Conservation (phyloP, 2,797 vertebrate species). For the Petrocephalus sullivani region DNA sequence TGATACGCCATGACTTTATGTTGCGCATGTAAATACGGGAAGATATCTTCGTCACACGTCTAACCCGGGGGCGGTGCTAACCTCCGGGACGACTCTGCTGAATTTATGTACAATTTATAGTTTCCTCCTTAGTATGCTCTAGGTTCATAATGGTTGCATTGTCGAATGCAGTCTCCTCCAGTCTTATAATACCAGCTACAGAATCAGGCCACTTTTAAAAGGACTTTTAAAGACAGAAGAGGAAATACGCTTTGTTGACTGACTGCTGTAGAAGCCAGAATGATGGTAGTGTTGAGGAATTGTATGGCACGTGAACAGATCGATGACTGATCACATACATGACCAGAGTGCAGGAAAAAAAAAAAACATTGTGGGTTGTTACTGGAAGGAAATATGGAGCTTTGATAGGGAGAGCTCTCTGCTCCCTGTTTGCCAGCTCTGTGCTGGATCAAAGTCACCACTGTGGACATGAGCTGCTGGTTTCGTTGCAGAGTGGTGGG, state of each 20-base stretch:
- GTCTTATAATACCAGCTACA: background rate
- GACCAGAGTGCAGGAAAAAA: constrained; percentile 27
- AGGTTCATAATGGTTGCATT: background rate
- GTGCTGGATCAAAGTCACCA: constrained; percentile 52
- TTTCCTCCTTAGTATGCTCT: background rate
- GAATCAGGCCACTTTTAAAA: background rate
- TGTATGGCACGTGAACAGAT: background rate
- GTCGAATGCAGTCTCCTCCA: background rate
- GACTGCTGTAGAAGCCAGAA: background rate
- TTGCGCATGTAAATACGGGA: background rate
- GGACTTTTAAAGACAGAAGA: background rate
- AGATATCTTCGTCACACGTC: background rate
- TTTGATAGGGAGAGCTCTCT: constrained; percentile 40
- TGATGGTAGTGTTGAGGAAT: background rate
- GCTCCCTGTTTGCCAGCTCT: constrained; percentile 26
- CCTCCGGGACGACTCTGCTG: background rate
- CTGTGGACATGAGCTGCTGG: constrained; percentile 38
- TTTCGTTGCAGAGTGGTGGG: constrained; percentile 9
- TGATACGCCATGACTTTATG: background rate
- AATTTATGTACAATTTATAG: background rate
- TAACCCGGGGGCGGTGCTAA: background rate
- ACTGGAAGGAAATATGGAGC: constrained; percentile 48
- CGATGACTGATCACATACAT: background rate
- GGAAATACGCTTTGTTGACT: background rate
- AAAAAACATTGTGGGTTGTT: constrained; percentile 33